Evolutionary conservation across 2,888 invertebrate species (phyloP).

Genomic region (Nesidiocoris tenuis): DNA sequence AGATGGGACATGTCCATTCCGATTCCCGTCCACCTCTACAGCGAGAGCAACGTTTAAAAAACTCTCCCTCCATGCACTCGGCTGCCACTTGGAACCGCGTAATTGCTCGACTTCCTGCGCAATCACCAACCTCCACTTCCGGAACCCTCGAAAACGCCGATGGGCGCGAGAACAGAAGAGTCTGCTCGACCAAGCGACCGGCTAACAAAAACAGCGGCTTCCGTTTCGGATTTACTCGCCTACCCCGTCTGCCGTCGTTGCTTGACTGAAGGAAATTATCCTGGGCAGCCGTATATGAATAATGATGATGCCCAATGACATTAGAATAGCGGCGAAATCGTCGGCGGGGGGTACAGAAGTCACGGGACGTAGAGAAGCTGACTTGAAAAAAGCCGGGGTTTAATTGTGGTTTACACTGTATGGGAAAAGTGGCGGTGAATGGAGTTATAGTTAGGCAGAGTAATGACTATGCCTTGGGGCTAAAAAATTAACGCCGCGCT

Average conservation of each 20-base stretch:
- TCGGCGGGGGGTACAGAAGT: not conserved
- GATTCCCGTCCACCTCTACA: constrained; percentile 5
- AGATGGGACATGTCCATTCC: constrained; percentile 21
- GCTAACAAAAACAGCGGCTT: constrained; percentile 21
- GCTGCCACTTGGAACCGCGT: constrained; percentile 25
- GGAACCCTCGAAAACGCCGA: constrained; percentile 17
- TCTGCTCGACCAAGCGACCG: constrained; percentile 1
- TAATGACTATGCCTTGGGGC: not conserved
- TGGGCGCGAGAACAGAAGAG: not conserved
- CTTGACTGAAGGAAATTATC: constrained; percentile 35
- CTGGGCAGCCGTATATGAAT: constrained; percentile 35
- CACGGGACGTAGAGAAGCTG: not conserved
- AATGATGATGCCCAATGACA: constrained; percentile 43
- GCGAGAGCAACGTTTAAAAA: constrained; percentile 2
- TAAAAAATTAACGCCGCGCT: no score
- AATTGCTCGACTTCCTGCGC: constrained; percentile 37
- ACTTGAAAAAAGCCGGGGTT: not conserved
- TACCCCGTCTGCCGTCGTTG: not conserved
- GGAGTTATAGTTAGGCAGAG: no score
- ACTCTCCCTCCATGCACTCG: constrained; percentile 9
- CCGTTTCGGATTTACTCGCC: constrained; percentile 35
- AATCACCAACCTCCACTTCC: constrained; percentile 36
- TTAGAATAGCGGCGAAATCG: constrained; percentile 16
- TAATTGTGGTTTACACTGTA: constrained; percentile 29
- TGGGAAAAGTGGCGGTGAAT: not conserved